Evolutionary conservation across 2,888 invertebrate genomes (phyloP), one percentile per base, ranked within the genome.

Genomic region (Caradrina clavipalpis): DNA sequence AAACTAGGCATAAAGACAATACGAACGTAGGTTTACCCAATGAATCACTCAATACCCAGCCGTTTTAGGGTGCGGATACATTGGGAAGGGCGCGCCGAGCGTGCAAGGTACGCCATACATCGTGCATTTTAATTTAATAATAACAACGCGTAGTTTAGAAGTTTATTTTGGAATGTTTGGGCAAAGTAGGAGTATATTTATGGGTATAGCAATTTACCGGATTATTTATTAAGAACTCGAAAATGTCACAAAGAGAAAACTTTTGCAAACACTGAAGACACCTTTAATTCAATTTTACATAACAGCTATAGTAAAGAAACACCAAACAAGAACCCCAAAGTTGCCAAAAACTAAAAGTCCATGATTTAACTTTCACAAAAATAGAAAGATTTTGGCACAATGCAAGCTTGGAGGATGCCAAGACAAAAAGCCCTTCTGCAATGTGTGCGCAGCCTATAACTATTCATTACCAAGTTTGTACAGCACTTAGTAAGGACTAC

Each of bases 1-100:
- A 70, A 66, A 59, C 74, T 56, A 69, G 51, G 65, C 66, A 67
- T 54, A 58, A 55, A 78, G 75, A 67, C 78, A 78, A 71, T 78
- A 62, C 71, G n/a, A 63, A 71, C 78, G 51, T 72, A 74, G 82
- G 82, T 82, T 79, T 82, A 81, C 76, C 82, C 82, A 69, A 78
- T 82, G 82, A 82, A 65, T 82, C 82, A 82, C 65, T 70, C 61
- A 42, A 49, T 55, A 66, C 49, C 60, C 68, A 61, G 66, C 65
- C 74, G 60, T 65, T 77, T 78, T 75, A 78, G 78, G 78, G 78
- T 68, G 78, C 66, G 71, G 70, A 67, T 60, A 73, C 56, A 78
- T 67, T 19, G 50, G 59, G 42, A 42, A 68, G 73, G 73, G 76
- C 68, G 64, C 56, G 78, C 54, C 62, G 63, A 51, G 53, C 62